Conservation (phyloP, 37 sponge, comb jelly and placozoan genomes). For the Amphimedon queenslandica region DNA sequence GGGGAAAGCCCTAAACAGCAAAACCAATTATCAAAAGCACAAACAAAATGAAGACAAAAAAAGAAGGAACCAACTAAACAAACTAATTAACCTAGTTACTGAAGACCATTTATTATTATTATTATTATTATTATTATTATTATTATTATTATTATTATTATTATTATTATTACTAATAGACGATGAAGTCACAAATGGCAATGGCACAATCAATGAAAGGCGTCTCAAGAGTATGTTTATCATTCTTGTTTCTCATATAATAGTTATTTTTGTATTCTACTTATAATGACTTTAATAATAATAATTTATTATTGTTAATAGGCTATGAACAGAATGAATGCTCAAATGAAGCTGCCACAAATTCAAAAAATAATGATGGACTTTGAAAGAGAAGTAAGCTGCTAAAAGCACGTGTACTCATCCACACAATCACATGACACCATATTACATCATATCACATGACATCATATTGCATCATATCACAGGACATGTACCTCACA, state of each 20-base stretch:
- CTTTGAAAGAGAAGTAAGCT: slow-evolving; percentile 78
- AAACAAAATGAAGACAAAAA: too few relatives aligned
- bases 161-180: slow-evolving; percentile 9
- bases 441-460: slow-evolving; percentile 5
- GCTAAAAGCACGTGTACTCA: too few relatives aligned
- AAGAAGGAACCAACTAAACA: too few relatives aligned
- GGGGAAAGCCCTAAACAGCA: too few relatives aligned
- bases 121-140: too few relatives aligned
- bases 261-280: neutral
- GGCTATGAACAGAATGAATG: slow-evolving; percentile 75
- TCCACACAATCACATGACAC: too few relatives aligned
- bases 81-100: too few relatives aligned
- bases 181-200: slow-evolving; percentile 70
- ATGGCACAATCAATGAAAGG: slow-evolving; percentile 92
- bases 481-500: too few relatives aligned
- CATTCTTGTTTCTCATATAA: neutral
- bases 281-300: neutral
- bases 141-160: neutral
- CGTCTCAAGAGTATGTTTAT: slow-evolving; percentile 16
- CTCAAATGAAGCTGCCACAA: slow-evolving; percentile 82
- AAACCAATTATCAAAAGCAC: too few relatives aligned
- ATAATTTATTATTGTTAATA: neutral
- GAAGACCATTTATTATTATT: too few relatives aligned
- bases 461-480: neutral
- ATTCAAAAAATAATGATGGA: slow-evolving; percentile 95